Evolutionary conservation across 1,140 invertebrate genomes (phyloP), one percentile per base, ranked within the genome.

Genomic region (Rhyzopertha dominica): DNA sequence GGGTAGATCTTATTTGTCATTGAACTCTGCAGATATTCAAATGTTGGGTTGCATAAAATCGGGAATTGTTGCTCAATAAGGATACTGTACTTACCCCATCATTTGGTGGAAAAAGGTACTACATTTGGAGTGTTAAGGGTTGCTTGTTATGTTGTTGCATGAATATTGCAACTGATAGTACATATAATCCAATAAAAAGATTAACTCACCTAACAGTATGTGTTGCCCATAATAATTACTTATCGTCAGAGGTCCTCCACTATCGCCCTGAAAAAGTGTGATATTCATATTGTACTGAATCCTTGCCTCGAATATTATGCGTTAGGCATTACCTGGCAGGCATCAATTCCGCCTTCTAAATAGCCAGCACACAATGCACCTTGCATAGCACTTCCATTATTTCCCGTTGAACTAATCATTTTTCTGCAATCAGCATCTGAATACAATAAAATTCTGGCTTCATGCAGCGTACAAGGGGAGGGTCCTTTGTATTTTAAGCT

Each of bases 311-410:
- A n/a, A n/a, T n/a, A n/a, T n/a, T n/a, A n/a, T n/a, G n/a, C n/a
- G n/a, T n/a, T n/a, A n/a, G n/a, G 2, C 25, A 8, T 29, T 55
- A 63, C 59, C 52, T 62, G 60, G 51, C 63, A 65, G 7, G 61
- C 54, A 37, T 65, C 63, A 10, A 61, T 56, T 19, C 58, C 58
- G 9, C 61, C 63, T 44, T 53, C 42, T 14, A 58, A 31, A 46
- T 65, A 63, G 7, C 63, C 63, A 32, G 63, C 63, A 47, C 63
- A 65, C 45, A 65, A 59, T 25, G 56, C 60, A 23, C 60, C 51
- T 25, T 38, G 40, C 8, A 62, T 37, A 3, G 24, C 29, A 5
- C n/a, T 48, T 2, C 20, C 38, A 46, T 61, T 37, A 29, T 61
- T 53, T 36, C 48, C 56, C 3, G 50, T 43, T 14, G 32, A 31